These are phyloP conservation scores for Hesperia comma DNA, from an alignment of 2,888 invertebrate species.

Conservation along the genomic window DNA sequence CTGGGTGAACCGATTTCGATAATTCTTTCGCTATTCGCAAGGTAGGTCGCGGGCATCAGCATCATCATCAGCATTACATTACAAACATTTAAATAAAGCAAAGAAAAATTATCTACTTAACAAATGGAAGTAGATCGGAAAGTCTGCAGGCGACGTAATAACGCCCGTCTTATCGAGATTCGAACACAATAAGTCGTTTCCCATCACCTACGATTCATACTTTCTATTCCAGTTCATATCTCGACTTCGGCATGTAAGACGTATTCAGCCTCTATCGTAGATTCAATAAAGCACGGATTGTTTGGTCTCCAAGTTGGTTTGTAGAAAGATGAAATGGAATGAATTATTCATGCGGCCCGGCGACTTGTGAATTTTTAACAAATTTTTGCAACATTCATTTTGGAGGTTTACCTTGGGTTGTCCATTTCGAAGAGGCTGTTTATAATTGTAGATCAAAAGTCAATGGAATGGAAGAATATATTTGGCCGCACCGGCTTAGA, in stretches of 20 bases:
- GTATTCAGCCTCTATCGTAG: conserved; percentile 36
- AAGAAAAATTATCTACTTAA: not conserved
- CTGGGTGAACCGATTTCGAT: too few relatives aligned
- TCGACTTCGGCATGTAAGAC: conserved; percentile 26
- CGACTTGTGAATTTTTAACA: conserved; percentile 33
- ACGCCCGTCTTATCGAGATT: conserved; percentile 3
- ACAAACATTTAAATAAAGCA: not conserved
- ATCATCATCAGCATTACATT: too few relatives aligned
- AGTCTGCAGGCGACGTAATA: not conserved
- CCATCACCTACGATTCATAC: conserved; percentile 17
- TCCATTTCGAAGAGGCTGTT: not conserved
- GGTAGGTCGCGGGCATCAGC: too few relatives aligned
- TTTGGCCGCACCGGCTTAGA: too few relatives aligned
- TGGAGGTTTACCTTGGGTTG: not conserved
- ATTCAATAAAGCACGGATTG: conserved; percentile 41
- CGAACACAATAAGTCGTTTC: conserved; percentile 13
- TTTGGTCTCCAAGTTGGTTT: conserved; percentile 34
- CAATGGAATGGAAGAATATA: not conserved
- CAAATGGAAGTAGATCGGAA: not conserved
- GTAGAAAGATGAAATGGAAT: conserved; percentile 38
- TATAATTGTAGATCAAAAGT: conserved; percentile 23
- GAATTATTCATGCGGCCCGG: conserved; percentile 37
- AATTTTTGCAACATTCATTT: conserved; percentile 28
- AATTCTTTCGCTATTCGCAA: too few relatives aligned
- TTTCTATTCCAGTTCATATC: conserved; percentile 23